Evolutionary conservation across 2,797 vertebrate species (phyloP).

Genomic region (Kryptolebias ocellatus): DNA sequence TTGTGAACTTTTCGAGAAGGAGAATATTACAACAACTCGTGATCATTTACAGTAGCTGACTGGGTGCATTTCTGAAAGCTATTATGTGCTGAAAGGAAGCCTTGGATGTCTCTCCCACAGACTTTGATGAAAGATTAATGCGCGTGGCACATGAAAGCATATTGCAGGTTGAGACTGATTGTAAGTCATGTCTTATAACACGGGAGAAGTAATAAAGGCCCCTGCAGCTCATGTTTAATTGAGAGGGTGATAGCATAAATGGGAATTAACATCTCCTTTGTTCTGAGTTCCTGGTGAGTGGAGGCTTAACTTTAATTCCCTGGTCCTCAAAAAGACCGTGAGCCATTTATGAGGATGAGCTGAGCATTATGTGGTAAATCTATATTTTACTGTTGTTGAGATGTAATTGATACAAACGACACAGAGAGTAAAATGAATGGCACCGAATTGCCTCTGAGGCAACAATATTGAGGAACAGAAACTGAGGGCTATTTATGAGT

Average conservation of each 20-base stretch:
- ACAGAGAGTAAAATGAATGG: not conserved
- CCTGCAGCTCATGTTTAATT: constrained; percentile 15
- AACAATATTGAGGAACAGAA: not conserved
- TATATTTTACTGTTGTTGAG: constrained; percentile 35
- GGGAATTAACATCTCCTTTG: constrained; percentile 53
- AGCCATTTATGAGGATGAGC: constrained; percentile 42
- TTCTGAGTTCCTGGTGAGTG: constrained; percentile 38
- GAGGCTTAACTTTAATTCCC: constrained; percentile 36
- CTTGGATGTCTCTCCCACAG: constrained; percentile 12
- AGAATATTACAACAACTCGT: not conserved
- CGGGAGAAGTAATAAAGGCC: constrained; percentile 17
- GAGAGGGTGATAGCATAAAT: constrained; percentile 37
- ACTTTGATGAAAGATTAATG: constrained; percentile 40
- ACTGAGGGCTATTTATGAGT: not conserved
- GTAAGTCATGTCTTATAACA: constrained; percentile 13
- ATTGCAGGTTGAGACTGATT: constrained; percentile 13
- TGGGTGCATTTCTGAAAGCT: constrained; percentile 2
- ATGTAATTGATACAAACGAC: constrained; percentile 22
- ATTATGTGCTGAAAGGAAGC: constrained; percentile 14
- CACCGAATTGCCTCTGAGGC: constrained; percentile 2
- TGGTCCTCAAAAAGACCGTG: not conserved
- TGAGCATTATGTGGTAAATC: constrained; percentile 26
- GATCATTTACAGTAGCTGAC: not conserved
- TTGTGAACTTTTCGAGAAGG: no score
- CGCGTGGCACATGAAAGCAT: constrained; percentile 22